phyloP scores from a whole-genome alignment of 2,888 invertebrate genomes.

The Eristalinus aeneus region DNA sequence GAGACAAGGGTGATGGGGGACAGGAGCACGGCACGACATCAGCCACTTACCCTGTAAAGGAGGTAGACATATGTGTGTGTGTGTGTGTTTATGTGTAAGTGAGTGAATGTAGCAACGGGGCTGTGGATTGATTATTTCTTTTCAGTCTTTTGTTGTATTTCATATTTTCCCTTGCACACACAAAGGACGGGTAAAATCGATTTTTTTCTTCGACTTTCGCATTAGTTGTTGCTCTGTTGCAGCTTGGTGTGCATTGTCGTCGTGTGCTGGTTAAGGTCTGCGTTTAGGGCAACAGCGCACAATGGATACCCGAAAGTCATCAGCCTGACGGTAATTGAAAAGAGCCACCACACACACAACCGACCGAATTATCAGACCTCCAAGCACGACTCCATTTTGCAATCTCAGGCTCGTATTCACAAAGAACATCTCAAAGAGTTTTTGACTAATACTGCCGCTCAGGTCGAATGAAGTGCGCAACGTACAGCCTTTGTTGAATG shows the following conservation, averaged over 20 bases:
- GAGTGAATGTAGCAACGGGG: conserved; percentile 21
- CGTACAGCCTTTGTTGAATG: background rate
- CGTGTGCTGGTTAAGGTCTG: background rate
- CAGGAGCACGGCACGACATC: conserved; percentile 8
- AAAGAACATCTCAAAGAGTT: background rate
- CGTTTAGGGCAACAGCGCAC: background rate
- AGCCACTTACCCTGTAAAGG: conserved; percentile 44
- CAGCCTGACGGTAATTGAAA: conserved; percentile 33
- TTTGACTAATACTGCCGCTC: background rate
- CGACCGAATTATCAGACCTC: conserved; percentile 17
- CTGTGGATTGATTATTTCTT: conserved; percentile 48
- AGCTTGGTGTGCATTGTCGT: background rate
- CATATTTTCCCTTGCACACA: conserved; percentile 18
- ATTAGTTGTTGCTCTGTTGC: background rate
- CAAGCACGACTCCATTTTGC: conserved; percentile 6
- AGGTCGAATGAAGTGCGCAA: background rate
- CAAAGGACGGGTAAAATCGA: conserved; percentile 50
- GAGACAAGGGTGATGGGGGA: too few species aligned
- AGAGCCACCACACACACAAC: conserved; percentile 3
- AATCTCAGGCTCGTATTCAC: background rate
- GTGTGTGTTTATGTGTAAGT: background rate
- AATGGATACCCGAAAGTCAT: conserved; percentile 14
- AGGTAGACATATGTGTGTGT: background rate
- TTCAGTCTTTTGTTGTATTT: conserved; percentile 30
- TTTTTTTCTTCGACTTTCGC: conserved; percentile 27